Evolutionary conservation across 2,113 vertebrate species (phyloP).

Genomic region (Crotalus tigris): DNA sequence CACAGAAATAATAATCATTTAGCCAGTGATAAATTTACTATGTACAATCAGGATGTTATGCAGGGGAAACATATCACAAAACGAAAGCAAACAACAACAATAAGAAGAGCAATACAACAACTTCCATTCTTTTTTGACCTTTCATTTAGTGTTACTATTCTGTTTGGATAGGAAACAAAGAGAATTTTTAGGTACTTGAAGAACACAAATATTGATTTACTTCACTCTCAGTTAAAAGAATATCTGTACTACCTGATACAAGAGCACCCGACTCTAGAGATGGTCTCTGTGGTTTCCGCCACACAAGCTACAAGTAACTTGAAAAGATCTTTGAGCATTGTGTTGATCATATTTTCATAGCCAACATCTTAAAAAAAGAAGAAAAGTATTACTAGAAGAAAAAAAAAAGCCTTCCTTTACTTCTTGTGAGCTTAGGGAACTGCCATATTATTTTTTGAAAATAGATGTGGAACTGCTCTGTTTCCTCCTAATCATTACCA

Average conservation of each 20-base stretch:
- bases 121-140: neutral
- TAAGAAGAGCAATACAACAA: neutral
- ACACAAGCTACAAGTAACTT: conserved; percentile 91
- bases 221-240: neutral
- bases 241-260: conserved; percentile 85
- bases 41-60: neutral
- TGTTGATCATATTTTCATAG: conserved; percentile 91
- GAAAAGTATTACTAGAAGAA: conserved; percentile 17
- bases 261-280: conserved; percentile 97
- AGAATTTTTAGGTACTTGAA: neutral
- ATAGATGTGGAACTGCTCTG: neutral
- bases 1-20: neutral
- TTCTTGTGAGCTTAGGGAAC: neutral
- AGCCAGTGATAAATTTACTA: neutral
- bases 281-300: conserved; percentile 92
- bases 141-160: neutral
- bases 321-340: conserved; percentile 95
- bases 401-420: neutral
- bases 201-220: neutral
- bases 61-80: neutral
- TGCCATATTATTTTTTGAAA: neutral
- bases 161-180: neutral
- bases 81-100: neutral
- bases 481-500: neutral
- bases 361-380: conserved; percentile 75